Evolutionary conservation across 2,888 invertebrate species (phyloP).

Genomic region (Ophion obscuratus): DNA sequence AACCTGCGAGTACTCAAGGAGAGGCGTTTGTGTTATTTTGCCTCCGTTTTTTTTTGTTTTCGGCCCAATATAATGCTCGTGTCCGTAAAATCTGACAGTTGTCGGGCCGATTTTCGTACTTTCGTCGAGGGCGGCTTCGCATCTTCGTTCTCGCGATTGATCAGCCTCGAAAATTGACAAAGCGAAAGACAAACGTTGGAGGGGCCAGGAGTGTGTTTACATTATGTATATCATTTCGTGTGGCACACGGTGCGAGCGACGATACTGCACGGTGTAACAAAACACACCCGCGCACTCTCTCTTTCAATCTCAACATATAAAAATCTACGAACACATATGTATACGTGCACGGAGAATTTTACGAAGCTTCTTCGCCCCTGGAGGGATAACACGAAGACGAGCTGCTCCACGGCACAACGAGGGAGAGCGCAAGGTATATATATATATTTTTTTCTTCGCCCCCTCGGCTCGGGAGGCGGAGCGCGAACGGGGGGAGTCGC

Average conservation of each 20-base stretch:
- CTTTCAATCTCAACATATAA: conserved; percentile 1
- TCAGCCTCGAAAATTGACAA: not conserved
- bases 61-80: not conserved
- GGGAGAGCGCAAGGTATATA: conserved; percentile 33
- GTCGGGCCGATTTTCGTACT: too few relatives aligned
- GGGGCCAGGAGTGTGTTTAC: conserved; percentile 46
- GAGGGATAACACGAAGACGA: conserved; percentile 63
- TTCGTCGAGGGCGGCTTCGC: not conserved
- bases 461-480: not conserved
- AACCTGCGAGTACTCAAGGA: conserved; percentile 7
- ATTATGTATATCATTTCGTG: conserved; percentile 40
- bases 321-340: conserved; percentile 30
- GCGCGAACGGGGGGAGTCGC: not conserved
- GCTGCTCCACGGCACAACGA: conserved; percentile 30
- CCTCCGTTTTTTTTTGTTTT: conserved; percentile 11
- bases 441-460: conserved; percentile 8
- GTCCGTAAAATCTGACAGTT: not conserved
- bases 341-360: conserved; percentile 43
- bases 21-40: conserved; percentile 23
- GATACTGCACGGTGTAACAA: conserved; percentile 12
- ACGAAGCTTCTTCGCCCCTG: conserved; percentile 55
- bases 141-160: not conserved
- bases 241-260: not conserved
- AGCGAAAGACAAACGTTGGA: not conserved
- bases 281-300: conserved; percentile 1